These are phyloP conservation scores for Zelostemma sp. DNA, from an alignment of 1,140 invertebrate genomes.

Conservation along the genomic window DNA sequence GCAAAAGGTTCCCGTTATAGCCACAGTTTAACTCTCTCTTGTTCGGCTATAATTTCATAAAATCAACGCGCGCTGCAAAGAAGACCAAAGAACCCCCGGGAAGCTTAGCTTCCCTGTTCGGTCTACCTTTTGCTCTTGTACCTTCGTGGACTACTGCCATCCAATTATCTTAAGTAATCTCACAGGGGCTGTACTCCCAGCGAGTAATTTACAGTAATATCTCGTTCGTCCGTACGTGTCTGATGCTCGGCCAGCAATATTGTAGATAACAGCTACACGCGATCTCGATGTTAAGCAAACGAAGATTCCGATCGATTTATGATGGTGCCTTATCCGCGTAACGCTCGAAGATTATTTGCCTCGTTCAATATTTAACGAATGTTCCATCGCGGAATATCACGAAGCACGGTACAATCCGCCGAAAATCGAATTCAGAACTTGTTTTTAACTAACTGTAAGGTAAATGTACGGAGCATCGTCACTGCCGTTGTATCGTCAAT, in stretches of 20 bases:
- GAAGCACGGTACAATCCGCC: too few relatives aligned
- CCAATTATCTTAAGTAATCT: constrained; percentile 62
- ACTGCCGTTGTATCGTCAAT: too few relatives aligned
- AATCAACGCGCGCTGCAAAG: constrained; percentile 37
- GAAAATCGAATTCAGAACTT: too few relatives aligned
- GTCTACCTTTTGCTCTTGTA: background rate
- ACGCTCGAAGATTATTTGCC: too few relatives aligned
- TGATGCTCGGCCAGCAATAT: constrained; percentile 9
- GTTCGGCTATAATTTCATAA: constrained; percentile 50
- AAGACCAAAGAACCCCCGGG: background rate
- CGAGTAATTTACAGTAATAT: constrained; percentile 53
- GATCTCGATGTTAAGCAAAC: constrained; percentile 19
- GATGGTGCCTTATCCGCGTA: background rate
- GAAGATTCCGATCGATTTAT: constrained; percentile 4
- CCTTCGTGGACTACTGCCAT: constrained; percentile 33
- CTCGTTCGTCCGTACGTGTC: constrained; percentile 13
- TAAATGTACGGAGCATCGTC: too few relatives aligned
- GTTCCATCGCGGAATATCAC: too few relatives aligned
- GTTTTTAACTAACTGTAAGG: too few relatives aligned
- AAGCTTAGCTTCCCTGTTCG: background rate
- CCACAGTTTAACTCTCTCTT: constrained; percentile 40
- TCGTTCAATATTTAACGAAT: too few relatives aligned
- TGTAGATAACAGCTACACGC: constrained; percentile 26
- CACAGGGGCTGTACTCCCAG: constrained; percentile 20
- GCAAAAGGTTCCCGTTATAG: constrained; percentile 17